Base-by-base conservation (phyloP, 2,888 invertebrate genomes). In the Scaptomyza flava region DNA sequence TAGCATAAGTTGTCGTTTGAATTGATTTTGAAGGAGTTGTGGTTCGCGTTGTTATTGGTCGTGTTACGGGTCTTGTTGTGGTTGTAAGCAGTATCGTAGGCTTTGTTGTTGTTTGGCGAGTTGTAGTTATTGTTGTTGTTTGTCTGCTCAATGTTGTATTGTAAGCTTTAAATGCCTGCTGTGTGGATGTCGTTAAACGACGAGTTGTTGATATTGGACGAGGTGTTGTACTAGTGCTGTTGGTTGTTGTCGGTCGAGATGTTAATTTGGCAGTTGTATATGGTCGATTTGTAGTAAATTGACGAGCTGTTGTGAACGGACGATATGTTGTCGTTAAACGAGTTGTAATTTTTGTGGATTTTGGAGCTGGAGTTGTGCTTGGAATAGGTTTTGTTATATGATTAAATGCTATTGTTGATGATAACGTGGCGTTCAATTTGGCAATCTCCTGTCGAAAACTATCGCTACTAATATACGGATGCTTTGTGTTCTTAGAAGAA, bases 401-500 rank as follows among this genome's bases (percentile, higher is more conserved):
- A 7, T 50, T 52, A 36, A 33, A 7, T 3, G 43, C 27, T 0
- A 65, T 61, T 33, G 67, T 61, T 30, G 56, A 43, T 2, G 77
- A 20, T 3, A 61, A 43, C 7, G 58, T 63, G 14, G 68, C 56
- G 7, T 87, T 75, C 53, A 68, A 78, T 23, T 87, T 81, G 12
- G 67, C 72, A 46, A 70, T 31, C 50, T 78, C 84, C 8, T 81
- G 47, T 14, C 81, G 75, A 72, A 89, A 70, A 47, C 65, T 70
- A 36, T 81, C 73, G 67, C 87, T 89, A 31, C 74, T 79, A 23
- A 81, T 62, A 52, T 87, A 89, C 20, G 67, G 54, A 54, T 62
- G 56, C 20, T 62, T 47, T 38, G 58, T 52, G n/a, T 43, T 36
- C 38, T 57, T 61, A 11, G 41, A 27, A 31, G 66, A 14, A 14